Evolutionary conservation across 2,113 vertebrate genomes (phyloP).

Genomic region (Brienomyrus brachyistius): DNA sequence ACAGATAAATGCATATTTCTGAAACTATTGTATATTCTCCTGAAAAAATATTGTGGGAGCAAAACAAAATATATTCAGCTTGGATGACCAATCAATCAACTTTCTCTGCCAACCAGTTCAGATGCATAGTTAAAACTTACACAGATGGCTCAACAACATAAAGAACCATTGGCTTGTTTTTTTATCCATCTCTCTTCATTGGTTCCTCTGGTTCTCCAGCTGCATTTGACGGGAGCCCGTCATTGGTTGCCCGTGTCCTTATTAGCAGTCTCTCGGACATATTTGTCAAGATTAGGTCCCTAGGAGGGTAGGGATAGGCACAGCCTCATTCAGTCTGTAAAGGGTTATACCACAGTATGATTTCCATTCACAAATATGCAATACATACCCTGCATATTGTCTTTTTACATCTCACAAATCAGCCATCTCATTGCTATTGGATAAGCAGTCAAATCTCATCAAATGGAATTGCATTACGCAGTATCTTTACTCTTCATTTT

Average conservation of each 20-base stretch:
- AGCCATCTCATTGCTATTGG: not conserved
- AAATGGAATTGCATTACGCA: not conserved
- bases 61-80: not conserved
- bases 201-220: not conserved
- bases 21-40: not conserved
- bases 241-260: not conserved
- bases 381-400: not conserved
- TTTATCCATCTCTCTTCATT: not conserved
- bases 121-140: not conserved
- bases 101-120: not conserved
- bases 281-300: not conserved
- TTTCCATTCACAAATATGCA: not conserved
- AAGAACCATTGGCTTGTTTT: not conserved
- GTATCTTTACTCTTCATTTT: not conserved
- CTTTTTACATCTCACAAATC: not conserved
- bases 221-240: not conserved
- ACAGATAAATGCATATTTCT: not conserved
- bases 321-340: not conserved
- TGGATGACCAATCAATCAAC: not conserved
- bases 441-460: not conserved
- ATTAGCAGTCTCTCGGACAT: not conserved
- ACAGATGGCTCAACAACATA: not conserved
- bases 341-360: not conserved
- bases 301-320: not conserved
- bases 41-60: not conserved